phyloP scores from a whole-genome alignment of 2,888 invertebrate species.

The Synergus laeviventris region DNA sequence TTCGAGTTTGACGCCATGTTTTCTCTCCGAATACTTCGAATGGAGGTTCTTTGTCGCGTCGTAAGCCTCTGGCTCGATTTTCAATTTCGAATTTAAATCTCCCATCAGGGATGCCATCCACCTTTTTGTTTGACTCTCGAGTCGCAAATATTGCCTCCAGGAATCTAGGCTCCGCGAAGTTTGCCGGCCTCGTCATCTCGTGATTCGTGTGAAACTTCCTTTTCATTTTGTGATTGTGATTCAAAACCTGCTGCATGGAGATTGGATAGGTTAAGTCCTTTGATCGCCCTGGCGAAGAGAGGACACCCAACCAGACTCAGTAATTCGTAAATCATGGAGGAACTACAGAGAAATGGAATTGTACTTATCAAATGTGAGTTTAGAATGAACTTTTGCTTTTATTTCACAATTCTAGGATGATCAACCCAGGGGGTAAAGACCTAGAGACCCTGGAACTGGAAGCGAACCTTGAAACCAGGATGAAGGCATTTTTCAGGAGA shows the following conservation, averaged over 20 bases:
- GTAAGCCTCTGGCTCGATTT: neutral
- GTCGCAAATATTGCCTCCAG: neutral
- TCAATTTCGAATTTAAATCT: neutral
- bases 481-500: neutral
- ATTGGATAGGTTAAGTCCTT: constrained; percentile 33
- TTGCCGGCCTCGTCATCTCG: neutral
- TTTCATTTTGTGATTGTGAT: neutral
- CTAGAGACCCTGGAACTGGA: neutral
- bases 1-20: constrained; percentile 37
- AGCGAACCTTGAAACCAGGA: neutral
- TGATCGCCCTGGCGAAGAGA: constrained; percentile 35
- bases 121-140: neutral
- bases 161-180: neutral
- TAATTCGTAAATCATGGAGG: constrained; percentile 15
- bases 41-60: constrained; percentile 35
- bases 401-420: neutral
- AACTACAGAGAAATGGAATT: constrained; percentile 39
- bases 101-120: neutral
- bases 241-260: constrained; percentile 19
- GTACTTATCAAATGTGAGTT: constrained; percentile 38
- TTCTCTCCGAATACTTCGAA: constrained; percentile 41
- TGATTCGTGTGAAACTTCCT: neutral
- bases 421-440: constrained; percentile 1
- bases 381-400: neutral
- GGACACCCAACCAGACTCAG: neutral